Evolutionary conservation across 2,888 invertebrate genomes (phyloP).

Genomic region (Eurytoma adleriae): DNA sequence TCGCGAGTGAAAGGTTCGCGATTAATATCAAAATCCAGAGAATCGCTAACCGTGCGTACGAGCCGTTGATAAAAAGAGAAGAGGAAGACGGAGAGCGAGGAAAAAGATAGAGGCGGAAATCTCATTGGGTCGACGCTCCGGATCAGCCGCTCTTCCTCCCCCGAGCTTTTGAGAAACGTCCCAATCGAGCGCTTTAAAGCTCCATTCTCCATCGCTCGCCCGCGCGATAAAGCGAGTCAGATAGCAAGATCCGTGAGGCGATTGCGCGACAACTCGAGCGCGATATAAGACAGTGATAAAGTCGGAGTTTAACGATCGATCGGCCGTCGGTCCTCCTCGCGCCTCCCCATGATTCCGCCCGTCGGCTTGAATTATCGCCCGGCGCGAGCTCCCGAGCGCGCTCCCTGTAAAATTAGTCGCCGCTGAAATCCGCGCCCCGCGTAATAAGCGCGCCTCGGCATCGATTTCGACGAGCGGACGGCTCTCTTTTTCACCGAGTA

Average conservation of each 20-base stretch:
- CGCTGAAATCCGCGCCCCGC: slow-evolving; percentile 48
- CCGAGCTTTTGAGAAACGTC: slow-evolving; percentile 47
- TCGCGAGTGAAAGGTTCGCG: too few species aligned
- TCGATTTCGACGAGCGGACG: neutral
- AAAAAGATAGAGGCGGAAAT: slow-evolving; percentile 6
- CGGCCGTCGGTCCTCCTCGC: neutral
- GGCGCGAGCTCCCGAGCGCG: neutral
- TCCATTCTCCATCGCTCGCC: slow-evolving; percentile 22
- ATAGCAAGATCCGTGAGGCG: slow-evolving; percentile 47
- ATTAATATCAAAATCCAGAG: too few species aligned
- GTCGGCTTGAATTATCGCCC: slow-evolving; percentile 55
- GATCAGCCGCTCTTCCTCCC: slow-evolving; percentile 17
- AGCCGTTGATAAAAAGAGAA: neutral
- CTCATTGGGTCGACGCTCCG: slow-evolving; percentile 16
- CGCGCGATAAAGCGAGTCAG: slow-evolving; percentile 33
- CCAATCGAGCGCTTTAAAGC: slow-evolving; percentile 51
- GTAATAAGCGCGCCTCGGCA: slow-evolving; percentile 46
- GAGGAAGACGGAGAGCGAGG: neutral
- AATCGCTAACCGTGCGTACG: neutral
- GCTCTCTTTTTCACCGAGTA: slow-evolving; percentile 30
- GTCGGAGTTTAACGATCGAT: slow-evolving; percentile 57
- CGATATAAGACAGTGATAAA: slow-evolving; percentile 59
- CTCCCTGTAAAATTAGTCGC: slow-evolving; percentile 54
- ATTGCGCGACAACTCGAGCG: slow-evolving; percentile 54
- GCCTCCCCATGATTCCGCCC: slow-evolving; percentile 52